Base-by-base conservation (phyloP, 1,140 invertebrate species). In the Drosophila sulfurigaster region DNA sequence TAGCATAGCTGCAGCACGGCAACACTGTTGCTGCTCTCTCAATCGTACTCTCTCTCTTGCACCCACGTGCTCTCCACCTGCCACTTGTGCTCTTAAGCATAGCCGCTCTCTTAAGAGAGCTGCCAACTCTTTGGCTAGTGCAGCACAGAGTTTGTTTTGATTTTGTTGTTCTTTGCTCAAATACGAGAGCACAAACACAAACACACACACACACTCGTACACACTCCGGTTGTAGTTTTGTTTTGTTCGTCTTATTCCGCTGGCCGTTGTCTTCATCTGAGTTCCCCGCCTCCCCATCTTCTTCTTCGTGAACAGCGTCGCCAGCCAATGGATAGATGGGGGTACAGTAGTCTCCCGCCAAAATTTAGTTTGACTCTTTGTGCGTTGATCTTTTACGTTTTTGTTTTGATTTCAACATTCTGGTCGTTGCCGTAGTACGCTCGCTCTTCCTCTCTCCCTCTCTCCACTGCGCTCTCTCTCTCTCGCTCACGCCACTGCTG, bases 331-430 rank as follows among this genome's bases (percentile, higher is more conserved):
- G n/a, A n/a, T 57, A 38, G 46, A 48, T 62, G 79, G 78, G 78
- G 85, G 85, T 89, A 89, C 85, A 89, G 85, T 89, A 89, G 85
- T 89, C 85, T 89, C 85, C 85, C 85, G 85, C 85, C 85, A 89
- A 89, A 89, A 89, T 79, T 89, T 75, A 89, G 86, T 78, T 72
- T 54, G 51, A 51, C 63, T 77, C 56, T 73, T 78, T 88, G 85
- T 89, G 81, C 85, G 85, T 88, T 88, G 85, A 89, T 90, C 85
- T 89, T 89, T 89, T 89, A 89, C 85, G 85, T 89, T 89, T 89
- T 89, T 89, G 85, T 89, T 89, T 89, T 89, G 85, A 89, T 89
- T 89, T 89, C 81, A 83, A 89, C 79, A 83, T 89, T 89, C 85
- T 88, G 77, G 66, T 74, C 43, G 71, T 64, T 51, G 71, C 45